Conservation (phyloP, 2,113 vertebrate genomes). For the Peromyscus californicus region DNA sequence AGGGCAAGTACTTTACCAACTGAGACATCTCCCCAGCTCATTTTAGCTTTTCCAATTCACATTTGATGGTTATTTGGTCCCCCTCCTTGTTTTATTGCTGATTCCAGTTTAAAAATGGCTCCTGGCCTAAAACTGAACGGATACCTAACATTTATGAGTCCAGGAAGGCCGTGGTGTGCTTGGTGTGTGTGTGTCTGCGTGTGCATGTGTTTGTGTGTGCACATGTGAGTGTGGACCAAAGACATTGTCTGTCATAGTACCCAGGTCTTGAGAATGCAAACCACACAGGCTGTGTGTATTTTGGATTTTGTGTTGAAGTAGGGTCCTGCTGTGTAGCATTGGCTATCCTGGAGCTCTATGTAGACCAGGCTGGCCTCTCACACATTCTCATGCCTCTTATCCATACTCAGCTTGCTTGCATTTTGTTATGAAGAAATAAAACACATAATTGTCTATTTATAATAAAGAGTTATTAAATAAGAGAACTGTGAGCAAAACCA, state of each 20-base stretch:
- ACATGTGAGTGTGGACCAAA: neutral
- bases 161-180: neutral
- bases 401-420: neutral
- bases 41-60: neutral
- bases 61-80: neutral
- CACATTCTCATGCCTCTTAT: neutral
- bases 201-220: neutral
- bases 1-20: neutral
- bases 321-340: neutral
- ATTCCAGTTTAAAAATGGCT: neutral
- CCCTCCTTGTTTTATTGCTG: neutral
- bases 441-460: neutral
- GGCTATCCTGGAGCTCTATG: neutral
- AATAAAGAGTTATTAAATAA: neutral
- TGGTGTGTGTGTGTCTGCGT: neutral
- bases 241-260: neutral
- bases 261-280: neutral
- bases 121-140: neutral
- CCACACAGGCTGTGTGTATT: neutral
- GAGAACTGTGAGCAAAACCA: neutral
- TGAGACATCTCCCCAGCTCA: neutral
- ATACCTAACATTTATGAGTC: neutral
- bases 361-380: neutral
- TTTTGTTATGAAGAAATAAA: constrained; percentile 3
- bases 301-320: neutral